These are phyloP conservation scores for Drosophila recens DNA, from an alignment of 2,888 invertebrate species.

Conservation along the genomic window DNA sequence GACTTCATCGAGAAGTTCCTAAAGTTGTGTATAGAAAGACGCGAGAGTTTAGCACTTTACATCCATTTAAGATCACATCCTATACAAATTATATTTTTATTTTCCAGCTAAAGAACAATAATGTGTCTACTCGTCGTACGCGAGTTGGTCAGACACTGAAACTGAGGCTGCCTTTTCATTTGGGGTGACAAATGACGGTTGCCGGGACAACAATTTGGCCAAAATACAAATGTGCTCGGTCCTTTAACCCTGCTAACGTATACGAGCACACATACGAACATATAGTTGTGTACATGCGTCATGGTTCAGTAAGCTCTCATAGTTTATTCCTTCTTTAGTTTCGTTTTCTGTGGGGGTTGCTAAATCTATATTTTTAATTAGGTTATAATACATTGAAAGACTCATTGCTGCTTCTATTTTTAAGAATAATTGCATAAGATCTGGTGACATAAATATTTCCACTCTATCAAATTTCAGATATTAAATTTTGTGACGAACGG, in stretches of 20 bases:
- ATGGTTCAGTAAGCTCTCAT: constrained; percentile 50
- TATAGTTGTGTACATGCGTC: constrained; percentile 38
- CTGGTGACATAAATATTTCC: no score
- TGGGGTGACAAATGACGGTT: constrained; percentile 69
- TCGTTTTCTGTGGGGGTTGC: constrained; percentile 9
- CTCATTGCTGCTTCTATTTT: no score
- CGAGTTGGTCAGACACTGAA: constrained; percentile 58
- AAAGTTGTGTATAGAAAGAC: constrained; percentile 36
- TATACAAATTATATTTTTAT: constrained; percentile 25
- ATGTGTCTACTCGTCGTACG: constrained; percentile 21
- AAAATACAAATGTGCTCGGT: constrained; percentile 57
- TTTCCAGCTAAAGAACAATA: not conserved
- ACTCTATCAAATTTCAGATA: no score
- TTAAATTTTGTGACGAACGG: no score
- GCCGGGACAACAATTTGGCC: constrained; percentile 72
- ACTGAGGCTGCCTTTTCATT: constrained; percentile 55
- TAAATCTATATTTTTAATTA: constrained; percentile 8
- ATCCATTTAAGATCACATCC: constrained; percentile 66
- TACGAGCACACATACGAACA: not conserved
- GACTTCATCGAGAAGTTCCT: constrained; percentile 84
- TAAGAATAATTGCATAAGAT: no score
- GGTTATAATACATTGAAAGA: no score
- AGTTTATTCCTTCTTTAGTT: not conserved
- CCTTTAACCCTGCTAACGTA: constrained; percentile 51
- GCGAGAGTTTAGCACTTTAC: constrained; percentile 34